phyloP scores from a whole-genome alignment of 2,113 vertebrate genomes.

The Morone saxatilis region DNA sequence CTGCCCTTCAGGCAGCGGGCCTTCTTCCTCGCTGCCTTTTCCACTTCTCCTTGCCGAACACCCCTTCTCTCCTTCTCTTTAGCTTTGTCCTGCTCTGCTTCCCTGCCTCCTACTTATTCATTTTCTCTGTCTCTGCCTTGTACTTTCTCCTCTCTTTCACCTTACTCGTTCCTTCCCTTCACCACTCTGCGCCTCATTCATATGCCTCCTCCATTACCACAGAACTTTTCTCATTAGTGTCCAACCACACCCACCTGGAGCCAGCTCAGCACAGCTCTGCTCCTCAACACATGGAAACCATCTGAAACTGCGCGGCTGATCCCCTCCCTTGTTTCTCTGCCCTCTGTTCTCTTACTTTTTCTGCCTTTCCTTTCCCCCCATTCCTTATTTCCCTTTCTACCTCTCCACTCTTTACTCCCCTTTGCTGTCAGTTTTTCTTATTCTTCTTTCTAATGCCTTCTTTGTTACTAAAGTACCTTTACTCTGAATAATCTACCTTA shows the following conservation, averaged over 20 bases:
- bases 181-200: constrained; percentile 45
- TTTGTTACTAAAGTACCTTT: constrained; percentile 1
- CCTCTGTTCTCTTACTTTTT: constrained; percentile 57
- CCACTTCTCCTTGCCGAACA: neutral
- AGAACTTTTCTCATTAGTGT: constrained; percentile 85
- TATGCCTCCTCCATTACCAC: constrained; percentile 79
- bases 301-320: constrained; percentile 75
- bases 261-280: constrained; percentile 75
- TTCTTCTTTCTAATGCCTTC: neutral
- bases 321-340: constrained; percentile 70
- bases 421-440: neutral
- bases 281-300: constrained; percentile 86
- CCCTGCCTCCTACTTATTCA: neutral
- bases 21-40: constrained; percentile 42
- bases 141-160: constrained; percentile 45
- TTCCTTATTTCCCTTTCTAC: constrained; percentile 40
- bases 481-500: neutral
- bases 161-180: constrained; percentile 42
- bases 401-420: constrained; percentile 8
- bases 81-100: neutral
- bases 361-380: constrained; percentile 47
- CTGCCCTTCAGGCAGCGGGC: constrained; percentile 60
- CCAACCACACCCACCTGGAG: constrained; percentile 83
- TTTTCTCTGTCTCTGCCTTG: constrained; percentile 23
- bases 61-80: constrained; percentile 19